Evolutionary conservation across 2,888 invertebrate species (phyloP).

Genomic region (Ennomos fuscantarius): DNA sequence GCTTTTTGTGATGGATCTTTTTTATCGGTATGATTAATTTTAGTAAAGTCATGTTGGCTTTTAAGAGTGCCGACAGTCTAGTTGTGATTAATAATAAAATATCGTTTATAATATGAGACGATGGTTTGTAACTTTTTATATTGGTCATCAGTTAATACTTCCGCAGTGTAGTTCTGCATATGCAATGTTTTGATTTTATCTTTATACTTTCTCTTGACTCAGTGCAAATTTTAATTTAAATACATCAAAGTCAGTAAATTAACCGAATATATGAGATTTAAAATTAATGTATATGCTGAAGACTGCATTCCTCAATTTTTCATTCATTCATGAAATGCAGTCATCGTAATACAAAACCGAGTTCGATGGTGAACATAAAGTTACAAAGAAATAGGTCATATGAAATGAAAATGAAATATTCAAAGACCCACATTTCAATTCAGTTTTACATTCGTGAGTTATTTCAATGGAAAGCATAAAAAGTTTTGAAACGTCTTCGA

Average conservation of each 20-base stretch:
- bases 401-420: constrained; percentile 25
- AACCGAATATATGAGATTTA: too few relatives aligned
- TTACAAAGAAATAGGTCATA: constrained; percentile 25
- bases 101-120: background rate
- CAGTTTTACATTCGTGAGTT: constrained; percentile 25
- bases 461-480: constrained; percentile 18
- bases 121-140: background rate
- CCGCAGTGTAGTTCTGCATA: too few relatives aligned
- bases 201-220: too few relatives aligned
- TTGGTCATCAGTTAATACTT: too few relatives aligned
- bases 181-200: too few relatives aligned
- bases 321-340: too few relatives aligned
- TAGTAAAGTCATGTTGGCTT: constrained; percentile 21
- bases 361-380: constrained; percentile 10
- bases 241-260: too few relatives aligned
- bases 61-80: constrained; percentile 22
- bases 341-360: background rate
- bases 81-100: constrained; percentile 20
- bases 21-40: constrained; percentile 21
- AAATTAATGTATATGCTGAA: too few relatives aligned
- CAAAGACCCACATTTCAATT: constrained; percentile 24
- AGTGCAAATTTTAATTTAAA: too few relatives aligned
- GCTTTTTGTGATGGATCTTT: constrained; percentile 18
- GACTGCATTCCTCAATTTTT: too few relatives aligned
- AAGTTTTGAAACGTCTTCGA: constrained; percentile 19